Conservation (phyloP, 2,113 vertebrate genomes). For the Oriolus oriolus region DNA sequence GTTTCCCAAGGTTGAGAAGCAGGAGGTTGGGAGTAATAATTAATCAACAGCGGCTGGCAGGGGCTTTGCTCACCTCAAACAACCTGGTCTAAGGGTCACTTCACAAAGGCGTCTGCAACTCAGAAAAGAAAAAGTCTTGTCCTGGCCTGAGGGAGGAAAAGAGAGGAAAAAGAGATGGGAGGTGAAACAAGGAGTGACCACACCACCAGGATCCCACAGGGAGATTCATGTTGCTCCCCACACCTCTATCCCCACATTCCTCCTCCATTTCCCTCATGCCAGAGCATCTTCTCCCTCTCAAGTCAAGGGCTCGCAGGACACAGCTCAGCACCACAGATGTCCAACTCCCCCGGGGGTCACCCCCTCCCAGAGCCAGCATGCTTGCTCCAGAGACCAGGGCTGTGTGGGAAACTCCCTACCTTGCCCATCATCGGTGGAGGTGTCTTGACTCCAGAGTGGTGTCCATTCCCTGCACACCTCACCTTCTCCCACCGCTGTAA, state of each 20-base stretch:
- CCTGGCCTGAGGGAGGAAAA: not conserved
- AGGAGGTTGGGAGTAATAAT: slow-evolving; percentile 32
- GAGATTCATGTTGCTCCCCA: not conserved
- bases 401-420: rapidly evolving
- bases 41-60: not conserved
- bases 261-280: not conserved
- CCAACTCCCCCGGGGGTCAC: rapidly evolving
- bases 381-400: not conserved
- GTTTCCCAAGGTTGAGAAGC: slow-evolving; percentile 14
- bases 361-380: rapidly evolving
- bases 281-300: not conserved
- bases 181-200: not conserved
- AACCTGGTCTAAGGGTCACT: not conserved
- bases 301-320: not conserved
- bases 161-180: not conserved
- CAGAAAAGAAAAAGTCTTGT: not conserved
- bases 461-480: not conserved
- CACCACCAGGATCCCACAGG: not conserved
- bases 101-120: not conserved
- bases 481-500: not conserved
- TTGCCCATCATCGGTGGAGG: rapidly evolving
- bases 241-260: not conserved
- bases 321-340: not conserved
- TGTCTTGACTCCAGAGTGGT: not conserved
- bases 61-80: not conserved